phyloP scores from a whole-genome alignment of 2,888 invertebrate species.

The Iphiclides podalirius region DNA sequence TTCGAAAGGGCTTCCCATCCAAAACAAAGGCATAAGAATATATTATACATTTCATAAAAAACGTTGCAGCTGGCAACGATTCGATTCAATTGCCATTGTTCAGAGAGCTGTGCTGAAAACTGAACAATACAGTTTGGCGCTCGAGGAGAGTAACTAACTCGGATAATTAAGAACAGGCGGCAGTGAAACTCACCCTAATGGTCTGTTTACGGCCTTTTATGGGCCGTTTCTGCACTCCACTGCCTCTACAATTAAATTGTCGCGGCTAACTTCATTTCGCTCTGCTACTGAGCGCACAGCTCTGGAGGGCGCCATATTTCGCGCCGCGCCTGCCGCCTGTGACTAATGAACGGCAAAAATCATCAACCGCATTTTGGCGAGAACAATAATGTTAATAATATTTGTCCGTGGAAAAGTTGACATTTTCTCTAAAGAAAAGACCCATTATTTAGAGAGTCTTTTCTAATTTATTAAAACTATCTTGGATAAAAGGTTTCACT shows the following conservation, averaged over 20 bases:
- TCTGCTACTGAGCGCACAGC: slow-evolving; percentile 6
- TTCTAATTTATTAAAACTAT: too few species aligned
- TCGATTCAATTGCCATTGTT: slow-evolving; percentile 10
- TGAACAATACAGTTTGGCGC: slow-evolving; percentile 14
- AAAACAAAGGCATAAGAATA: too few species aligned
- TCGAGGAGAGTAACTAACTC: slow-evolving; percentile 24
- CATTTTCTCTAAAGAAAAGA: too few species aligned
- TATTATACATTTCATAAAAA: too few species aligned
- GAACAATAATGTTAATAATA: too few species aligned
- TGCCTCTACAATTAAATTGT: slow-evolving; percentile 23
- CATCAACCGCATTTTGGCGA: too few species aligned
- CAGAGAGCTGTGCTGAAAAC: slow-evolving; percentile 13
- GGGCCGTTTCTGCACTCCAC: slow-evolving; percentile 28
- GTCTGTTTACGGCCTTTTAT: slow-evolving; percentile 41
- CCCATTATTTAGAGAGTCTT: too few species aligned
- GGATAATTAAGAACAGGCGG: slow-evolving; percentile 34
- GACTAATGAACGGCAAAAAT: background rate
- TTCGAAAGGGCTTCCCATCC: too few species aligned
- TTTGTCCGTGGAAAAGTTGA: too few species aligned
- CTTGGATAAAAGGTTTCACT: too few species aligned
- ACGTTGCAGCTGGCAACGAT: background rate
- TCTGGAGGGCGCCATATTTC: background rate
- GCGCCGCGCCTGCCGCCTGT: background rate
- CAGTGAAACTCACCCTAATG: slow-evolving; percentile 33
- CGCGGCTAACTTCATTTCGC: slow-evolving; percentile 19